Conservation (phyloP, 2,113 vertebrate species). For the Trogon melanurus region DNA sequence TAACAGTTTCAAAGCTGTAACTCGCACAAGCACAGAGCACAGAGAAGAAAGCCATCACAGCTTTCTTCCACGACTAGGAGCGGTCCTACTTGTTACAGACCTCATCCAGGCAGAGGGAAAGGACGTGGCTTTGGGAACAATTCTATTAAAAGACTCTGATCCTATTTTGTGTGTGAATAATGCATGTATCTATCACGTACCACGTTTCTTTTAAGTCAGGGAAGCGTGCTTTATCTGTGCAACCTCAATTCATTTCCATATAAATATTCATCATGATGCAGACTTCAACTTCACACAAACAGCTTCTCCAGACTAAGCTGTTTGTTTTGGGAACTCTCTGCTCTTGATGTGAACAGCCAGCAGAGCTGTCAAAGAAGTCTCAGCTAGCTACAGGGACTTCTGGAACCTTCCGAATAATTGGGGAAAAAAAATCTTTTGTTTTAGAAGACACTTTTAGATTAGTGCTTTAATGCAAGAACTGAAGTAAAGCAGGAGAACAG, state of each 20-base stretch:
- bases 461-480: background rate
- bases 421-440: background rate
- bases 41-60: background rate
- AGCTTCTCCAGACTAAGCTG: slow-evolving; percentile 45
- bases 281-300: slow-evolving; percentile 49
- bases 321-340: slow-evolving; percentile 21
- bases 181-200: background rate
- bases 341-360: slow-evolving; percentile 5
- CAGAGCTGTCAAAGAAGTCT: background rate
- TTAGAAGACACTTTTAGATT: background rate
- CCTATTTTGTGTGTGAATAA: slow-evolving; percentile 29
- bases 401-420: slow-evolving; percentile 18
- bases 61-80: rapidly evolving
- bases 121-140: background rate
- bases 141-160: slow-evolving; percentile 49
- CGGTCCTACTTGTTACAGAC: background rate
- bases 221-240: slow-evolving; percentile 46
- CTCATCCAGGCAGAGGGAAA: background rate
- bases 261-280: slow-evolving; percentile 57
- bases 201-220: slow-evolving; percentile 39
- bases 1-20: background rate
- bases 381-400: background rate
- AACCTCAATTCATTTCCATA: slow-evolving; percentile 49
- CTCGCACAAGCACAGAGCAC: background rate
- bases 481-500: background rate